Percentiles rank a stretch among this genome's conserved stretches.
Conservation (phyloP, 2,888 invertebrate genomes). For the Drosophila silvestris region DNA sequence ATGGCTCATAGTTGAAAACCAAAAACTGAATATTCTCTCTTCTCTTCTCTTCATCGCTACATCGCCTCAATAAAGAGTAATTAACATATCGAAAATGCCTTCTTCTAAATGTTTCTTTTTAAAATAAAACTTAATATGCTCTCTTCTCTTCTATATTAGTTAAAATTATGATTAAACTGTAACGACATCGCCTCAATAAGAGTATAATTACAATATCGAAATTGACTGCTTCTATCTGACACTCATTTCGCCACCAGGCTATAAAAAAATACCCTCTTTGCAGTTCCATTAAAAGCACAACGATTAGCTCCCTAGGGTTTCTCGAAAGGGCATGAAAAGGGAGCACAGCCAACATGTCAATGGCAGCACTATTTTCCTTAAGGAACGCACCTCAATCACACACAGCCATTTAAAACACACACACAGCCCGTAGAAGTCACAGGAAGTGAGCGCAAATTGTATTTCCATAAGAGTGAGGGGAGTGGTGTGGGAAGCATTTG, state of each 20-base stretch:
- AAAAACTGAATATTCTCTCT: not conserved
- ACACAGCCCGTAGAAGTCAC: conserved; percentile 4
- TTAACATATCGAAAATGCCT: not conserved
- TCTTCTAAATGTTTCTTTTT: not conserved
- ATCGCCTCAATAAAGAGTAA: not conserved
- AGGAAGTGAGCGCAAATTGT: conserved; percentile 26
- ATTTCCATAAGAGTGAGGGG: not conserved
- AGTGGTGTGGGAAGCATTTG: not conserved
- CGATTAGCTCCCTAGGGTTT: conserved; percentile 38
- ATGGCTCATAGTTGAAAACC: not conserved
- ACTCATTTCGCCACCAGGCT: conserved; percentile 12
- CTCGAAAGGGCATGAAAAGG: not conserved
- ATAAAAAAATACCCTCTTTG: not conserved
- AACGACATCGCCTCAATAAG: not conserved
- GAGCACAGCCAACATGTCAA: conserved; percentile 34
- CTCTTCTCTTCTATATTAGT: not conserved
- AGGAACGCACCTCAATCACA: conserved; percentile 49
- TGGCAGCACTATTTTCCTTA: conserved; percentile 38
- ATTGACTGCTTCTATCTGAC: not conserved
- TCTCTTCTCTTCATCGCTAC: not conserved
- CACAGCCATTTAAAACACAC: conserved; percentile 15
- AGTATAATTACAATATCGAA: not conserved
- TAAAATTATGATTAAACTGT: not conserved
- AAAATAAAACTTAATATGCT: not conserved
- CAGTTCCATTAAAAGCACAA: conserved; percentile 25